Percentiles rank a stretch among this genome's conserved stretches.
These are phyloP conservation scores for Pogonophryne albipinna DNA, from an alignment of 2,797 vertebrate species.

Conservation along the genomic window DNA sequence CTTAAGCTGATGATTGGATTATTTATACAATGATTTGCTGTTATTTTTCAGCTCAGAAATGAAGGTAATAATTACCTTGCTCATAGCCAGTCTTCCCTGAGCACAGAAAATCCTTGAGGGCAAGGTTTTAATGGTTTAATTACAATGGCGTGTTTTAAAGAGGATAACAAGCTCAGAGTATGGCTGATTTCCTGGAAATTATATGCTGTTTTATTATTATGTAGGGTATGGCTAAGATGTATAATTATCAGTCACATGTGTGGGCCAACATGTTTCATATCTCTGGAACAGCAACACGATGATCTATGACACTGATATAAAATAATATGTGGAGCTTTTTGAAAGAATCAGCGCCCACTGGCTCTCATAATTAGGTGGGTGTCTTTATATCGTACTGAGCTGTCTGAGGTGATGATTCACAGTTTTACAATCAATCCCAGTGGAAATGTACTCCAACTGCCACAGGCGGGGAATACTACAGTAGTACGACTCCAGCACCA, in stretches of 20 bases:
- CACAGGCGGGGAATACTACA: constrained; percentile 32
- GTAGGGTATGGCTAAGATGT: constrained; percentile 56
- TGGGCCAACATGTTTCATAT: constrained; percentile 58
- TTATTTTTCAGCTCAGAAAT: constrained; percentile 61
- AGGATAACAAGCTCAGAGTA: constrained; percentile 57
- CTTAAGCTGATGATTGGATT: constrained; percentile 62
- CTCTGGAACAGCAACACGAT: constrained; percentile 30
- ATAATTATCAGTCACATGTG: constrained; percentile 73
- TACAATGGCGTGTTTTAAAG: constrained; percentile 70
- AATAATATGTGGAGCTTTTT: constrained; percentile 35
- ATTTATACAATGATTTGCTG: constrained; percentile 68
- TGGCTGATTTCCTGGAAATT: constrained; percentile 73
- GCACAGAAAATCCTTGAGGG: constrained; percentile 75
- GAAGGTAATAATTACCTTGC: constrained; percentile 73
- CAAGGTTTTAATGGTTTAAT: constrained; percentile 81
- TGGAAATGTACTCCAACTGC: constrained; percentile 55
- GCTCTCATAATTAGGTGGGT: constrained; percentile 30
- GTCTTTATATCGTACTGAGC: constrained; percentile 21
- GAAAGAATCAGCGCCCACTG: constrained; percentile 14
- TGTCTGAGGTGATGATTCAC: constrained; percentile 50
- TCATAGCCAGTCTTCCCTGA: constrained; percentile 63
- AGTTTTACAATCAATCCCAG: constrained; percentile 54
- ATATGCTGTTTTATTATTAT: constrained; percentile 61
- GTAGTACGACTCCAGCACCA: not conserved
- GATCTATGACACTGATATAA: constrained; percentile 44